Base-by-base conservation (phyloP, 2,797 vertebrate genomes). In the Champsocephalus gunnari region DNA sequence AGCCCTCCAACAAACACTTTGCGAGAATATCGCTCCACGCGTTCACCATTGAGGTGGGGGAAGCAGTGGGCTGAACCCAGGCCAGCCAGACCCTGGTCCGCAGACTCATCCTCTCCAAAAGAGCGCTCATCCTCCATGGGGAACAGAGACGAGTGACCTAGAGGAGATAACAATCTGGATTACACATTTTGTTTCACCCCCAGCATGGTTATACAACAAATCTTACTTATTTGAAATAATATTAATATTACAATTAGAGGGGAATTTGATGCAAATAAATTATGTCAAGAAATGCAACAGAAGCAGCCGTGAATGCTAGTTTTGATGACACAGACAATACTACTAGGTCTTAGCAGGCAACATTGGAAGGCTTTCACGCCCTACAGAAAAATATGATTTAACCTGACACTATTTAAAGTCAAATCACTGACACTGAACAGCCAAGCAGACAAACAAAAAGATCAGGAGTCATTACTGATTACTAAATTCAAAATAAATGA, bases 1-100 rank as follows among this genome's bases (percentile, higher is more conserved):
- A 99, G 92, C 53, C 98, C 98, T 4, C 98, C 98, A 0, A 99
- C 98, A 66, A 99, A 99, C 85, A 99, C 98, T 71, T 99, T 99
- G 12, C 98, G 97, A 21, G 98, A 99, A 59, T 98, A 99, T 3
- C 98, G 96, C 55, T 99, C 98, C 66, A 99, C 97, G 6, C 97
- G 94, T 86, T 99, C 98, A 48, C 98, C 98, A 2, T 99, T 99
- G 88, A 99, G 97, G 90, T 99, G 98, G 61, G 97, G 96, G 92
- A 99, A 99, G 92, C 97, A 97, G 92, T 99, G 98, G 64, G 96
- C 96, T 3, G 98, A 98, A 0, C 97, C 97, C 50, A 99, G 92
- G 24, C 97, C 97, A 65, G 96, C 95, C 47, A 99, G 95, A 77
- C 95, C 95, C 87, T 98, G 98, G 84, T 99, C 98, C 58, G 96